Evolutionary conservation across 2,113 vertebrate genomes (phyloP), one percentile per base, ranked within the genome.

Genomic region (Etia nguti): DNA sequence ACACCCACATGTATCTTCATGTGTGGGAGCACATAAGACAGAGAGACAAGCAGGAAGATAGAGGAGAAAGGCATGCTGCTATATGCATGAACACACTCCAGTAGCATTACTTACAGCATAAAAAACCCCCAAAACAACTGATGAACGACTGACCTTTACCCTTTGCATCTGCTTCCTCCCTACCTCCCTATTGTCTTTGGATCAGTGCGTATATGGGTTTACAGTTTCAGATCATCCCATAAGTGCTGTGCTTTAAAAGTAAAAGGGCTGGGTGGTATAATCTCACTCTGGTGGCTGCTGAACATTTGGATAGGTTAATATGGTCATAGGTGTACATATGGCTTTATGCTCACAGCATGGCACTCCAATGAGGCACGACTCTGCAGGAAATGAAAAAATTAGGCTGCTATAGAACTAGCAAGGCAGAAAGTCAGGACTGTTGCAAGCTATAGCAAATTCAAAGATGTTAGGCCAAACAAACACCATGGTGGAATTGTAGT

Each of bases 201-300:
- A 86, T 95, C 91, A 94, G 88, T 79, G 92, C 83, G 2, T 80
- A 81, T 88, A 88, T 79, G 81, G 24, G 50, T 84, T 79, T 85
- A 81, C 70, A 13, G 88, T 93, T 88, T 81, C 79, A 86, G 36
- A 91, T 92, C 86, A 90, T 91, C 85, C 81, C 55, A n/a, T 86
- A 92, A 95, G 89, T 93, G 94, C 93, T 92, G 90, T 90, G 82
- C 89, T 92, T 90, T 89, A 83, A 86, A 92, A 89, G 80, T 10
- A 79, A 52, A 59, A 81, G 86, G 55, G 82, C 43, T 11, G 79
- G 68, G 65, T 41, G 82, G 52, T 81, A 57, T 90, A 91, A 94
- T 93, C 84, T 93, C 80, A 93, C 94, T 92, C 92, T 75, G 16
- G 92, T 91, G 91, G 70, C 75, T 73, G 68, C 86, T 89, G 87